Evolutionary conservation across 2,888 invertebrate genomes (phyloP), one percentile per base, ranked within the genome.

Genomic region (Eulithis prunata): DNA sequence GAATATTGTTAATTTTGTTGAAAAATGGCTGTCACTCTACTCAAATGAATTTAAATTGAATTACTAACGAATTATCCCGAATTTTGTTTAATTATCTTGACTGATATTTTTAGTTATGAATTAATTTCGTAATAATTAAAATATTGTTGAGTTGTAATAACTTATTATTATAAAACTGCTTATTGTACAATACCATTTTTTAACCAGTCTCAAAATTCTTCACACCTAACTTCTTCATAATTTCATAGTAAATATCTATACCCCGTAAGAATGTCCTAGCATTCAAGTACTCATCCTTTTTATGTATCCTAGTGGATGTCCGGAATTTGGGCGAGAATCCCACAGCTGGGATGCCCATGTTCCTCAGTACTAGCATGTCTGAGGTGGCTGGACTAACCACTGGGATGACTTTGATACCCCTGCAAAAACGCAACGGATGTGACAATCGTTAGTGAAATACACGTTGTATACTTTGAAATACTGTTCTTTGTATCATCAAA

Each of bases 281-380:
- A 38, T 86, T 82, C 2, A 85, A 70, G 55, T 86, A 86, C 71
- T 91, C 90, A 49, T 90, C 68, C 41, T 75, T 75, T 6, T 60
- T 75, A 54, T 90, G 90, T 0, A 81, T 3, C 38, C 74, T 75
- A 2, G 69, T 2, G 1, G 54, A 62, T 2, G 86, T 88, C 49
- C 78, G 75, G 3, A 71, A 64, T 68, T 83, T 87, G 13, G 88
- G 75, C 0, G 86, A 58, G 68, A 90, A 87, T 2, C 89, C 89
- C 0, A 90, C 61, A 0, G 88, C 88, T 4, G 88, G 88, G 28
- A 88, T 80, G 0, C 86, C 89, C 1, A 76, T 60, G 59, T 80
- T 83, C 3, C 90, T 80, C 0, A 91, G 3, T 0, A 69, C 68
- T 2, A 86, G 43, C 81, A 85, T 85, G 69, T 91, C 90, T 0